A percentile compares a stretch with the other conserved stretches of the same genome.
phyloP scores from a whole-genome alignment of 2,113 vertebrate genomes.

The Nibea coibor region DNA sequence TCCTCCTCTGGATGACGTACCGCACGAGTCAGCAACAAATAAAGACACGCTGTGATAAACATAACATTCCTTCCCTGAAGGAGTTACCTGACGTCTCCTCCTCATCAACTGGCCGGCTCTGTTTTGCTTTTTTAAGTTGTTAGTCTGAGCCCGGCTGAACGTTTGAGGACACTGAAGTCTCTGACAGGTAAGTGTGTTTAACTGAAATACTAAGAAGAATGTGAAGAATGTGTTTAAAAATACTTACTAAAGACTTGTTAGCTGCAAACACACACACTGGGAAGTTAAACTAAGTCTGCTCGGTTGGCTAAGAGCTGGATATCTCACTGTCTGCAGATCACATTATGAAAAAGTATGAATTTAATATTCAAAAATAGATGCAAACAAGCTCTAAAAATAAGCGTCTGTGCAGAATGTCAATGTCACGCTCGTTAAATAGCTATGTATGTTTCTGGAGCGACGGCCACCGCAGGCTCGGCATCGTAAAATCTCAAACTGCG shows the following conservation, averaged over 20 bases:
- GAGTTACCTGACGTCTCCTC: conserved; percentile 13
- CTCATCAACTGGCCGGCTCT: conserved; percentile 20
- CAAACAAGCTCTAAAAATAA: neutral
- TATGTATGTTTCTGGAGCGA: neutral
- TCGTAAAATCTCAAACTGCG: neutral
- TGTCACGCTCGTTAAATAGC: neutral
- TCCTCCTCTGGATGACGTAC: conserved; percentile 29
- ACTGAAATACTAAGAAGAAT: conserved; percentile 15
- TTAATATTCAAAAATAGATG: neutral
- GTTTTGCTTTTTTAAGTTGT: neutral
- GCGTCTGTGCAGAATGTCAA: neutral
- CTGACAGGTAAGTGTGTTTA: conserved; percentile 52
- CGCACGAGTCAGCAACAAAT: conserved; percentile 21
- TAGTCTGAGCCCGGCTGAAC: conserved; percentile 9
- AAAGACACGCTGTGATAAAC: neutral
- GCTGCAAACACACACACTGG: neutral
- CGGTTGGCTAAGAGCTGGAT: neutral
- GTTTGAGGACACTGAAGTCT: conserved; percentile 25
- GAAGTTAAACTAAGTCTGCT: neutral
- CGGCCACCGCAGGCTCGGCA: neutral
- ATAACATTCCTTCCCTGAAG: neutral
- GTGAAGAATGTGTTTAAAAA: conserved; percentile 18
- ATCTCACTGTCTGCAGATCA: neutral
- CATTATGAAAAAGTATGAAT: neutral
- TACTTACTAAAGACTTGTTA: neutral